Evolutionary conservation across 2,888 invertebrate genomes (phyloP).

Genomic region (Hermaeophaga mercurialis): DNA sequence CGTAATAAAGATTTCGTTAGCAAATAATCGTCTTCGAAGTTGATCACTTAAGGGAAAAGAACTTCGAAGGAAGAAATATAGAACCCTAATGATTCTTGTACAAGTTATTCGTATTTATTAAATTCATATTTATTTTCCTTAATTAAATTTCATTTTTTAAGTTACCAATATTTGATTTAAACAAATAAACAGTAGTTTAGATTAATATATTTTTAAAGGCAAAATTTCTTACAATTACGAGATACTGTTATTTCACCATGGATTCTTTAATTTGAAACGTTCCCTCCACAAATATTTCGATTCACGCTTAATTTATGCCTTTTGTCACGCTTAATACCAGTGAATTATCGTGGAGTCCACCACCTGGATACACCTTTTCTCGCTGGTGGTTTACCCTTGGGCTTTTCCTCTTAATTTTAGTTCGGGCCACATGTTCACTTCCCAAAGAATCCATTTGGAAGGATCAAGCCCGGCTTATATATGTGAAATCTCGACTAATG

Average conservation of each 20-base stretch:
- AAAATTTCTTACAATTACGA: too few species aligned
- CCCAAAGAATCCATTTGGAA: constrained; percentile 36
- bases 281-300: constrained; percentile 6
- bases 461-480: constrained; percentile 32
- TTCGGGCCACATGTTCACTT: constrained; percentile 33
- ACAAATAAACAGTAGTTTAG: too few species aligned
- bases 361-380: constrained; percentile 46
- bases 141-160: too few species aligned
- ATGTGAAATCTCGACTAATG: constrained; percentile 38
- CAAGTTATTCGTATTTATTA: too few species aligned
- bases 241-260: background rate
- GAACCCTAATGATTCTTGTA: too few species aligned
- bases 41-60: too few species aligned
- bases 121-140: too few species aligned
- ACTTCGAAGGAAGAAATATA: too few species aligned
- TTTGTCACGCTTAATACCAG: constrained; percentile 37
- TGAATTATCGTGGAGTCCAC: constrained; percentile 42
- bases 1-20: too few species aligned
- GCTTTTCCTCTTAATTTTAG: constrained; percentile 29
- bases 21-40: too few species aligned
- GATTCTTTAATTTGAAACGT: background rate
- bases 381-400: constrained; percentile 31
- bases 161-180: too few species aligned
- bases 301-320: constrained; percentile 33
- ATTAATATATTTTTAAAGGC: too few species aligned